A percentile compares a stretch with the other conserved stretches of the same genome.
Conservation (phyloP, 2,888 invertebrate species). For the Mythimna loreyi region DNA sequence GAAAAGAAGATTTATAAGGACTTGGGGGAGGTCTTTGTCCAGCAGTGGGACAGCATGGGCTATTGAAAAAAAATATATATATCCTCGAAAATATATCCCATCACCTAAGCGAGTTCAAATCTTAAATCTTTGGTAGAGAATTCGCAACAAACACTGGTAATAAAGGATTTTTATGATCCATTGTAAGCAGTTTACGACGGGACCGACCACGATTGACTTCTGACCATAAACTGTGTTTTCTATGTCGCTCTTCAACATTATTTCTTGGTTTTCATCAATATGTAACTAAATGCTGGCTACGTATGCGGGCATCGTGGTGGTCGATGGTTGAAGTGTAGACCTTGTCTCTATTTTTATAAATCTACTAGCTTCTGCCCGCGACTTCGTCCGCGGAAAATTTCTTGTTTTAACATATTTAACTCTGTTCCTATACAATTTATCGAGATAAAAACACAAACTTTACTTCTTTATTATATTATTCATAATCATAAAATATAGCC, state of each 20-base stretch:
- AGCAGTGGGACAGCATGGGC: too few relatives aligned
- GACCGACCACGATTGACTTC: slow-evolving; percentile 84
- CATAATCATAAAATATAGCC: too few relatives aligned
- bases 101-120: slow-evolving; percentile 35
- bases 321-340: slow-evolving; percentile 9
- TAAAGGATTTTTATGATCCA: slow-evolving; percentile 86
- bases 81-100: slow-evolving; percentile 34
- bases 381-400: too few relatives aligned
- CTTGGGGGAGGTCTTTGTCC: too few relatives aligned
- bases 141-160: slow-evolving; percentile 67
- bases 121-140: slow-evolving; percentile 54
- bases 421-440: too few relatives aligned
- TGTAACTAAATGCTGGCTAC: slow-evolving; percentile 24
- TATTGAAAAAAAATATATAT: too few relatives aligned
- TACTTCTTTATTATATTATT: too few relatives aligned
- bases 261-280: slow-evolving; percentile 64
- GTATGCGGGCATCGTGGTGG: slow-evolving; percentile 29
- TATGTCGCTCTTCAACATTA: slow-evolving; percentile 76
- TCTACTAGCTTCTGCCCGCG: too few relatives aligned
- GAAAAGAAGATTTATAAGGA: too few relatives aligned
- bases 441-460: too few relatives aligned
- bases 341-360: too few relatives aligned
- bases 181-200: slow-evolving; percentile 83
- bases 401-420: too few relatives aligned
- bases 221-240: slow-evolving; percentile 85